These are phyloP conservation scores for Deladenus siricidicola DNA, from an alignment of 2,888 invertebrate genomes.

Conservation along the genomic window DNA sequence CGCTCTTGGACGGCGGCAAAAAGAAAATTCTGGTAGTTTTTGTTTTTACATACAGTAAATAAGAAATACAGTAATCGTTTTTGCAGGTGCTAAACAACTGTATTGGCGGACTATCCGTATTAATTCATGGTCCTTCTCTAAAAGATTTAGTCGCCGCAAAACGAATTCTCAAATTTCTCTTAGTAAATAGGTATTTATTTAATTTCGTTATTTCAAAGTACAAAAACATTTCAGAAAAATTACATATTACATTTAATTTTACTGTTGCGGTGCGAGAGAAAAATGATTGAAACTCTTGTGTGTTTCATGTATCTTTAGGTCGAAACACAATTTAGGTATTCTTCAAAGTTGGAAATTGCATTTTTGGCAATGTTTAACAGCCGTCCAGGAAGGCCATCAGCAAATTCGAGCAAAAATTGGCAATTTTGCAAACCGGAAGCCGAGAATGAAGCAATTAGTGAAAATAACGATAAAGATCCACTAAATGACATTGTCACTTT, in stretches of 20 bases:
- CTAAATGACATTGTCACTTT: no score
- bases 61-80: neutral
- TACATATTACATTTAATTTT: no score
- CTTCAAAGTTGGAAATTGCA: slow-evolving; percentile 82
- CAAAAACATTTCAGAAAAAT: no score
- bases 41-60: neutral
- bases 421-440: neutral
- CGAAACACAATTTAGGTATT: slow-evolving; percentile 66
- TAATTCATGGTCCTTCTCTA: slow-evolving; percentile 70
- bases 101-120: slow-evolving; percentile 75
- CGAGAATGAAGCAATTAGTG: neutral
- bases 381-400: neutral
- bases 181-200: slow-evolving; percentile 14
- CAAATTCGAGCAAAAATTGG: neutral
- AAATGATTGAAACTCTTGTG: neutral
- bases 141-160: slow-evolving; percentile 46
- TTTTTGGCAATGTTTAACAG: slow-evolving; percentile 60
- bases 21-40: slow-evolving; percentile 70
- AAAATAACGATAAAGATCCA: no score
- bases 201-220: no score
- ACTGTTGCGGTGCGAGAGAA: no score
- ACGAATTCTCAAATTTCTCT: slow-evolving; percentile 33
- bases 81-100: slow-evolving; percentile 61
- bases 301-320: neutral
- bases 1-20: slow-evolving; percentile 45